A percentile compares a stretch with the other conserved stretches of the same genome.
Evolutionary conservation across 2,113 vertebrate species (phyloP).

Genomic region (Spizaetus ornatus): DNA sequence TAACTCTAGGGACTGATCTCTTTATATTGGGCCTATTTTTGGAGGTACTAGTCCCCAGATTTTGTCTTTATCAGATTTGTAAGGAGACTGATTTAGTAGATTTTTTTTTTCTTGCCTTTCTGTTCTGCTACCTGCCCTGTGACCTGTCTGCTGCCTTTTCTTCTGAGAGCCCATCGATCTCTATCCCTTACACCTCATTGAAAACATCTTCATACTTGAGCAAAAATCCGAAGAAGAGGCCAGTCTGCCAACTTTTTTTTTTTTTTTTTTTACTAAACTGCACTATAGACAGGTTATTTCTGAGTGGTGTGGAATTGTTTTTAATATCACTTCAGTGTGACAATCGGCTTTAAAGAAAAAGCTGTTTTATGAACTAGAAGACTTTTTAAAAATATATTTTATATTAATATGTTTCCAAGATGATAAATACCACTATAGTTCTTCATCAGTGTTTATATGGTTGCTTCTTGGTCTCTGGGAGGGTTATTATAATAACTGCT

Average conservation of each 20-base stretch:
- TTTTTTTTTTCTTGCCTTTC: background rate
- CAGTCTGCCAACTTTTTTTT: background rate
- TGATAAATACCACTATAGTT: background rate
- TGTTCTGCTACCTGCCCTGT: background rate
- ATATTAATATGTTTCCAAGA: background rate
- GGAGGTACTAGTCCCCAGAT: background rate
- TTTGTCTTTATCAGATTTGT: background rate
- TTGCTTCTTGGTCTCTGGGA: background rate
- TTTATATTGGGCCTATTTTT: background rate
- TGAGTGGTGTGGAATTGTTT: background rate
- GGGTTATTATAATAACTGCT: background rate
- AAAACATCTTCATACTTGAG: background rate
- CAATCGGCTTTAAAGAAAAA: background rate
- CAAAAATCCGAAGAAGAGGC: background rate
- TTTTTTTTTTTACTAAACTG: background rate
- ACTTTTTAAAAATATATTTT: background rate
- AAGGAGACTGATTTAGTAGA: background rate
- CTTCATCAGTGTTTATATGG: background rate
- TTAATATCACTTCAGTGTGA: background rate
- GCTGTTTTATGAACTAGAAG: background rate
- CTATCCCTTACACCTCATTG: fast-evolving
- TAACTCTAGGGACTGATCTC: background rate
- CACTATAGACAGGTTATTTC: background rate
- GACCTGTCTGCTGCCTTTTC: background rate
- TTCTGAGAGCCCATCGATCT: fast-evolving